Evolutionary conservation across 2,888 invertebrate genomes (phyloP), one percentile per base, ranked within the genome.

Genomic region (Lepas anatifera): DNA sequence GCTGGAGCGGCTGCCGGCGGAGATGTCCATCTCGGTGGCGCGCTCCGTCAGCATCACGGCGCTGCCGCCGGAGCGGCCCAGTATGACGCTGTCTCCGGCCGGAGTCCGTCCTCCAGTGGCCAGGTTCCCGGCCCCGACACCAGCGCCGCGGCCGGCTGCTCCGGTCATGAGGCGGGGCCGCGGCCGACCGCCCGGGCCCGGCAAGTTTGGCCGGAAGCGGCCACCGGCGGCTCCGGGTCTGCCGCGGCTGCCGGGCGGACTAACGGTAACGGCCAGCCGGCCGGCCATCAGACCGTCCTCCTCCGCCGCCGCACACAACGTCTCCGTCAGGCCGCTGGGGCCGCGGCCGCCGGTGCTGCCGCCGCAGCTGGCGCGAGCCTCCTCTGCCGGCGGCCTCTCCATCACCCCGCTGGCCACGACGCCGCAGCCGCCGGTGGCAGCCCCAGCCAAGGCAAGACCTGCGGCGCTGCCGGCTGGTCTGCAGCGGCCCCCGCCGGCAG

Each of bases 321-420:
- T 64, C 63, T 64, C 63, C 63, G 25, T 39, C 66, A 66, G 25
- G 25, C 66, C 66, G 66, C 16, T 66, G 39, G 25, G 11, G 39
- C 22, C 37, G 22, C 48, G 48, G 8, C 8, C 10, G 37, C 27
- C 66, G 25, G 3, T 27, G 66, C 39, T 39, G 18, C 8, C 35
- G 35, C 11, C 58, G 22, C 32, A 58, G 58, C 58, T 58, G 58
- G 58, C 58, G 6, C 58, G 58, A 4, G 58, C 58, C 22, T 32
- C 58, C 16, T n/a, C n/a, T n/a, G 58, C 58, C 58, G 3, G 58
- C 22, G 58, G 58, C 0, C 7, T 76, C 74, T 63, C 71, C 46
- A 71, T 32, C 63, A 68, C 68, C 43, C 46, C 39, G 29, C 39
- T 39, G 68, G 48, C 16, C n/a, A 48, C 46, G 63, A 46, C 50